Base-by-base conservation (phyloP, 2,113 vertebrate species). In the Odocoileus hemionus region DNA sequence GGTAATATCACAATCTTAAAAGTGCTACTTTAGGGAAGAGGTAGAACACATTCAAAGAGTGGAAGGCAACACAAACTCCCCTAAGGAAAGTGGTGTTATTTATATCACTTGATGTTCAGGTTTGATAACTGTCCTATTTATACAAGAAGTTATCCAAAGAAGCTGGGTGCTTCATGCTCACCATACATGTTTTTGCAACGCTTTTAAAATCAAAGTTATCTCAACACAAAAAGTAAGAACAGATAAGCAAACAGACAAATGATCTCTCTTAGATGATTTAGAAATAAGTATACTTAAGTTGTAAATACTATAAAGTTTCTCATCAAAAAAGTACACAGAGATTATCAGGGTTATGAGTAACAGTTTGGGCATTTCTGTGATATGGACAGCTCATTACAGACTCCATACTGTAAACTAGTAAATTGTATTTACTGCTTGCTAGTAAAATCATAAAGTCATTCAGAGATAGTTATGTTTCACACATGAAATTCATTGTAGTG, bases 231-330 rank as follows among this genome's bases (percentile, higher is more conserved):
- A 80, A 61, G 45, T 95, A 89, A 80, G 95, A 86, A 10, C 80
- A 97, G 88, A 87, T 21, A 88, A 67, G 78, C 52, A 91, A 74
- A 95, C 30, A 74, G 36, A 26, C 1, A 43, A 94, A 54, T 26
- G 89, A 89, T 23, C 45, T 94, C 95, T 97, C 52, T 96, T 58
- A 97, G 84, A 86, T 97, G 50, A 95, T n/a, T 39, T 25, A 57
- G n/a, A 80, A 96, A 95, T 92, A 96, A 96, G 55, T 47, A 74
- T 43, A 78, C 12, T 80, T 86, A 70, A 45, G 54, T 86, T 95
- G 98, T 39, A 97, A 97, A 97, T 97, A 97, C 61, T 84, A 86
- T 94, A 96, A 98, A 97, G 82, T 58, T 95, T 70, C 39, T 86
- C 57, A 82, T 52, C 93, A 94, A 97, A 94, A 94, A 93, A 95